Percentiles rank a stretch among this genome's conserved stretches.
Conservation (phyloP, 2,888 invertebrate genomes). For the Cistogaster globosa region DNA sequence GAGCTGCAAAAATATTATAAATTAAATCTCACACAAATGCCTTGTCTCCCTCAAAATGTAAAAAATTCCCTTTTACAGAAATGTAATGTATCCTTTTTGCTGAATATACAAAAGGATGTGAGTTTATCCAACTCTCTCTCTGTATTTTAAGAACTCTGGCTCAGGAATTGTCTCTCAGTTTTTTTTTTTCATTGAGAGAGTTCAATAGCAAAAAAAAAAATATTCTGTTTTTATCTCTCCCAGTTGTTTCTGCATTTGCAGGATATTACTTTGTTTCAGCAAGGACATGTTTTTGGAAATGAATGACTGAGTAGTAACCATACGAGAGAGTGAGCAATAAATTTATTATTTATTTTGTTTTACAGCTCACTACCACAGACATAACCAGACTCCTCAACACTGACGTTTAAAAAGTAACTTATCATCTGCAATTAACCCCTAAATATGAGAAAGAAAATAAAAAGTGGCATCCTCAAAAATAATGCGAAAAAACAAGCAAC, state of each 20-base stretch:
- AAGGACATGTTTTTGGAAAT: constrained; percentile 15
- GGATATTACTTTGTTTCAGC: constrained; percentile 39
- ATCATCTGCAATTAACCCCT: too few relatives aligned
- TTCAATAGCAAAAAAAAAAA: background rate
- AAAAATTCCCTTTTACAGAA: constrained; percentile 40
- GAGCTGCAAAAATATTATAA: background rate
- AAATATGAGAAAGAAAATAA: too few relatives aligned
- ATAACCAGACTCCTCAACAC: too few relatives aligned
- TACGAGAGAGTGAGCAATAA: background rate
- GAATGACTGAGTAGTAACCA: background rate
- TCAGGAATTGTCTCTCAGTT: constrained; percentile 13
- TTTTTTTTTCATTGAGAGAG: constrained; percentile 13
- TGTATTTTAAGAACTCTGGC: background rate
- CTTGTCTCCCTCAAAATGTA: constrained; percentile 34
- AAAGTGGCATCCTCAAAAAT: too few relatives aligned
- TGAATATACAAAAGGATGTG: constrained; percentile 49
- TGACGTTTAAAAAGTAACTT: too few relatives aligned
- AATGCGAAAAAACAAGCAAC: too few relatives aligned
- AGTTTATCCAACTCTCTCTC: constrained; percentile 8
- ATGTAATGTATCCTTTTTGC: constrained; percentile 43
- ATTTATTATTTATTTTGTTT: constrained; percentile 26
- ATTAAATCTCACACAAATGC: background rate
- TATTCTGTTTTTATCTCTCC: constrained; percentile 4
- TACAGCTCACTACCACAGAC: constrained; percentile 56
- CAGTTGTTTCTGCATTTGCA: constrained; percentile 14